Base-by-base conservation (phyloP, 2,797 vertebrate genomes). In the Malurus splendens region DNA sequence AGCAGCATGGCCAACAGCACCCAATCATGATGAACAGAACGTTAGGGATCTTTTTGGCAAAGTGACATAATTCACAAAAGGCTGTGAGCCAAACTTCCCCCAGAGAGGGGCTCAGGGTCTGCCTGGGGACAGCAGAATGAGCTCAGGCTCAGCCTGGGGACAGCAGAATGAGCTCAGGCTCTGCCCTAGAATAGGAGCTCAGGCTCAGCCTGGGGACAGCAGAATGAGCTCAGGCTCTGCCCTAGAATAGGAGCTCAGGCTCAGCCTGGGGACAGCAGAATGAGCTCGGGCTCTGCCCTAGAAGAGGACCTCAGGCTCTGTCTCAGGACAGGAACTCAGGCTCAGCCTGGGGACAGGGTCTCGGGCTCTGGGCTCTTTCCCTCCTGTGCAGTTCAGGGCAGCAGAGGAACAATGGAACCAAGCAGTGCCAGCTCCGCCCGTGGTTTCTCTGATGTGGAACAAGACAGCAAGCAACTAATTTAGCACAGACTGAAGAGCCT, bases 391-490 rank as follows among this genome's bases (percentile, higher is more conserved):
- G 61, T 41, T 2, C 1, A 56, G 44, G 56, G 10, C 61, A 72
- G 61, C 41, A 2, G 1, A 56, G 44, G 56, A 42, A 61, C 77
- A 62, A 30, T 0, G 1, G 47, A 3, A 0, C 70, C 85, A 67
- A 55, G 79, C 86, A 65, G 30, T 65, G 81, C 88, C 90, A 86
- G 61, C 78, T 78, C 65, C 0, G 0, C 25, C 9, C 0, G 20
- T 42, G 74, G 42, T n/a, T 51, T 82, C 67, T 90, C 39, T 84
- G 82, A 82, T 78, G 82, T 67, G 89, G 78, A 65, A 83, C 28
- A n/a, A 73, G 71, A 86, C 57, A 90, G 74, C 60, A 82, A 90
- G 47, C 23, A 82, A 44, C 50, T 82, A 72, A 92, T 86, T 52
- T 6, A 84, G 75, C 77, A 82, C 85, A 90, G 84, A 70, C 76